Evolutionary conservation across 2,888 invertebrate genomes (phyloP).

Genomic region (Mystacides longicornis): DNA sequence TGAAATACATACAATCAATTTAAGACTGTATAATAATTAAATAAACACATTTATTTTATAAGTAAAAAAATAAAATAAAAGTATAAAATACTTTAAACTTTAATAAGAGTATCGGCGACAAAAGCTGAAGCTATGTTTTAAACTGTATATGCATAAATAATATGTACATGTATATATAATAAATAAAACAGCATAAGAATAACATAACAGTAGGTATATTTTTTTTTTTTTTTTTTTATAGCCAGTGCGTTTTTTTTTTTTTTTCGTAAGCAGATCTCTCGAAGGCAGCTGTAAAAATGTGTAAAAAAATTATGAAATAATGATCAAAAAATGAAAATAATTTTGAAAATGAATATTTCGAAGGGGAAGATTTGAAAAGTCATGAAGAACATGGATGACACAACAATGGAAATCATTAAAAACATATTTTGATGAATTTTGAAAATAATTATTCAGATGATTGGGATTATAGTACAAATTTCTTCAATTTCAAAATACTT

Average conservation of each 20-base stretch:
- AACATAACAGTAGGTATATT: neutral
- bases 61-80: no score
- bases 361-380: neutral
- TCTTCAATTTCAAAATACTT: no score
- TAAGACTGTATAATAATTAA: no score
- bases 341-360: slow-evolving; percentile 2
- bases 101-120: no score
- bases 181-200: slow-evolving; percentile 1
- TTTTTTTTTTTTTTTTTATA: slow-evolving; percentile 8
- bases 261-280: slow-evolving; percentile 50
- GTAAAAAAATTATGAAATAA: slow-evolving; percentile 13
- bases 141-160: no score
- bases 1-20: no score
- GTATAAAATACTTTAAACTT: no score
- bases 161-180: neutral
- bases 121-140: no score
- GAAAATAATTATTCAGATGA: no score
- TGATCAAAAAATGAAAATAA: slow-evolving; percentile 4
- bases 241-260: slow-evolving; percentile 37
- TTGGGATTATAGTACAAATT: no score
- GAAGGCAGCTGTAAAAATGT: slow-evolving; percentile 31
- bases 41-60: no score
- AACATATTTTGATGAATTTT: no score
- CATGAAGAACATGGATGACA: neutral
- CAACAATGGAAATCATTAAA: neutral